These are phyloP conservation scores for Calypte anna DNA, from an alignment of 2,113 vertebrate species.

Conservation along the genomic window DNA sequence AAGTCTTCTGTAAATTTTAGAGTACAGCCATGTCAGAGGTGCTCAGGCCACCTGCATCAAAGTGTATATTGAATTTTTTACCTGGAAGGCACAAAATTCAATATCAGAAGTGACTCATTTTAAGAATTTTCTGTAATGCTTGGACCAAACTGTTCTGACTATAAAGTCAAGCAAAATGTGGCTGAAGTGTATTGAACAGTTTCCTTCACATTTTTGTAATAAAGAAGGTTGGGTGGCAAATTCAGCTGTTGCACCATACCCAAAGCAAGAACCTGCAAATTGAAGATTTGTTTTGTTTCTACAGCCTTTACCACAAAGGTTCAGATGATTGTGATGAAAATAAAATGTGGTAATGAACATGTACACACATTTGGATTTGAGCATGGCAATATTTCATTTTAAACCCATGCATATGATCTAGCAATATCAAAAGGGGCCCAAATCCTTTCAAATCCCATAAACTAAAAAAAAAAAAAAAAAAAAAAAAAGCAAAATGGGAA, in stretches of 20 bases:
- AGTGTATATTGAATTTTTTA: not conserved
- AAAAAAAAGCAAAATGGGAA: not conserved
- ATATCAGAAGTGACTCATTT: not conserved
- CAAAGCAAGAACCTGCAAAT: not conserved
- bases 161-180: not conserved
- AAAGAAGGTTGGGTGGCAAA: not conserved
- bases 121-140: not conserved
- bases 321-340: not conserved
- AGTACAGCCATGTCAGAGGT: not conserved
- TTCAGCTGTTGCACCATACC: not conserved
- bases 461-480: too few species aligned
- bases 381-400: not conserved
- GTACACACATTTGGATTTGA: not conserved
- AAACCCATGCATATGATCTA: not conserved
- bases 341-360: rapidly evolving
- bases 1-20: not conserved
- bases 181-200: not conserved
- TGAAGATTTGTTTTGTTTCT: not conserved
- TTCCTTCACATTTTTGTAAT: not conserved
- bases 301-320: not conserved
- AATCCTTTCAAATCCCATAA: not conserved
- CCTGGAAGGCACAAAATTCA: not conserved
- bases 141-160: not conserved
- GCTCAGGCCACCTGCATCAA: not conserved
- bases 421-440: not conserved